Evolutionary conservation across 2,797 vertebrate species (phyloP).

Genomic region (Gila robusta): DNA sequence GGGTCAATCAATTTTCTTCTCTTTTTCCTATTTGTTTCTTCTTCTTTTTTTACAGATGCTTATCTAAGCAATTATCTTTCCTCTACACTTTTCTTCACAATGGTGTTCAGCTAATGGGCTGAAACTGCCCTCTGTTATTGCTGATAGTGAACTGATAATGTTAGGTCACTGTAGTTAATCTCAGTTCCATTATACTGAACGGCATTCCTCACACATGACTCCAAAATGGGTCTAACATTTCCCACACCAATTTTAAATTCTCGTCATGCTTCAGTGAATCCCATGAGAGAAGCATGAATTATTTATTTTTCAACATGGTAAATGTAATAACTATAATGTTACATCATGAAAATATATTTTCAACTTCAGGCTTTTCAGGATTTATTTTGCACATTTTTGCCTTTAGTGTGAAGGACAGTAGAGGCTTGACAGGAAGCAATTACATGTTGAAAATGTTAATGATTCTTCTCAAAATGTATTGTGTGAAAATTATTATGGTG

Average conservation of each 20-base stretch:
- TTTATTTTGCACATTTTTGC: background rate
- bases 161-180: slow-evolving; percentile 47
- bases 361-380: background rate
- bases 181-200: slow-evolving; percentile 28
- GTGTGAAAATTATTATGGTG: background rate
- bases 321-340: background rate
- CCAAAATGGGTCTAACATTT: slow-evolving; percentile 50
- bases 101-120: slow-evolving; percentile 64
- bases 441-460: background rate
- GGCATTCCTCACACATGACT: background rate
- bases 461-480: background rate
- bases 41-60: slow-evolving; percentile 53
- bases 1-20: slow-evolving; percentile 57
- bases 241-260: background rate
- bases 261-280: slow-evolving; percentile 5
- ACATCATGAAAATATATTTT: background rate
- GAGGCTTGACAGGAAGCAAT: background rate
- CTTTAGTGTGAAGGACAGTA: background rate
- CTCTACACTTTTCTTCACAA: slow-evolving; percentile 57
- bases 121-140: slow-evolving; percentile 58
- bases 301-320: background rate
- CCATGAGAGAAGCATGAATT: background rate
- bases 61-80: slow-evolving; percentile 67
- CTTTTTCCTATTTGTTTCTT: slow-evolving; percentile 33
- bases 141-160: slow-evolving; percentile 49